Evolutionary conservation across 2,797 vertebrate genomes (phyloP).

Genomic region (Myripristis jacobus): DNA sequence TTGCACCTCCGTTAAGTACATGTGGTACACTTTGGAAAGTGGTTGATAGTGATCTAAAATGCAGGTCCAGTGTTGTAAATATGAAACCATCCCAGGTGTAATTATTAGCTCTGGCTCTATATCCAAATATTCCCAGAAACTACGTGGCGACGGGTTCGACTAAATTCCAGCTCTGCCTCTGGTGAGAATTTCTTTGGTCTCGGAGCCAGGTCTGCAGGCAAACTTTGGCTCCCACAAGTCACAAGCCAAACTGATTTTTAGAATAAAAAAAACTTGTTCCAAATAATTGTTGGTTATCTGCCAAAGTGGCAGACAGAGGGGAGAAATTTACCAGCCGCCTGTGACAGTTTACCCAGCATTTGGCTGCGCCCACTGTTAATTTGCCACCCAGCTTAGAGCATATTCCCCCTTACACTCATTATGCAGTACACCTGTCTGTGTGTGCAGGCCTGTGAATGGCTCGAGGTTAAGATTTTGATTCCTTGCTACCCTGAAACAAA

Average conservation of each 20-base stretch:
- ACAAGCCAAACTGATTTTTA: constrained; percentile 25
- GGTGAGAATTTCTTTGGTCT: constrained; percentile 7
- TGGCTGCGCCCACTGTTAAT: constrained; percentile 37
- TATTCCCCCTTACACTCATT: constrained; percentile 42
- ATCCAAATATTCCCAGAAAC: constrained; percentile 31
- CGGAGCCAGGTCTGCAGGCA: background rate
- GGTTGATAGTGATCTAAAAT: too few species aligned
- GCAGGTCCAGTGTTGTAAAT: too few species aligned
- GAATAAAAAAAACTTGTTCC: constrained; percentile 14
- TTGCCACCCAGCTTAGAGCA: constrained; percentile 29
- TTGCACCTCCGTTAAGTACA: too few species aligned
- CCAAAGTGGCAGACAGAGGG: constrained; percentile 5
- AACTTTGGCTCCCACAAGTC: constrained; percentile 30
- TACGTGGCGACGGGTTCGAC: background rate
- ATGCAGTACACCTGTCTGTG: constrained; percentile 37
- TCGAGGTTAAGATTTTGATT: constrained; percentile 36
- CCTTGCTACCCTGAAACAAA: constrained; percentile 31
- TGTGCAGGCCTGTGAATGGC: constrained; percentile 38
- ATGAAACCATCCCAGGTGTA: too few species aligned
- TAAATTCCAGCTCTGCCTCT: constrained; percentile 21
- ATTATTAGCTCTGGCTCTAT: constrained; percentile 16
- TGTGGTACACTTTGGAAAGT: too few species aligned
- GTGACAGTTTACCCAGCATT: constrained; percentile 23
- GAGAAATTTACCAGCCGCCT: constrained; percentile 12
- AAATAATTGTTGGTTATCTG: constrained; percentile 23